These are phyloP conservation scores for Chelidonichthys spinosus DNA, from an alignment of 2,797 vertebrate genomes.

Conservation along the genomic window DNA sequence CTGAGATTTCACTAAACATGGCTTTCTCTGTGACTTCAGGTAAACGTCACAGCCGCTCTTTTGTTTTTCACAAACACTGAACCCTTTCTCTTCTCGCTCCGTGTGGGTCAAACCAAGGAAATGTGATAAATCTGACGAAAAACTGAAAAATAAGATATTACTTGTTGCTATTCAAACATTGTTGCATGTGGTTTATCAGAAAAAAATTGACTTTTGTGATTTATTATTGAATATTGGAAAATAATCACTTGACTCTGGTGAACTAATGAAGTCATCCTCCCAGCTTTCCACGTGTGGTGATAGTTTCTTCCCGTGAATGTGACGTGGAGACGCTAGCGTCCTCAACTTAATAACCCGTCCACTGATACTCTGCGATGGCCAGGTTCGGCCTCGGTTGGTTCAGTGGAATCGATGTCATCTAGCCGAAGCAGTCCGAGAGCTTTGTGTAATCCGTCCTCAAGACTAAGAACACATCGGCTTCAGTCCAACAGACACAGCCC, in stretches of 20 bases:
- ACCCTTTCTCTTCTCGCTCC: conserved; percentile 5
- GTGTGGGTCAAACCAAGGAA: too few species aligned
- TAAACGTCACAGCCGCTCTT: conserved; percentile 39
- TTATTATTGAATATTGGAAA: not conserved
- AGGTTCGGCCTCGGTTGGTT: conserved; percentile 17
- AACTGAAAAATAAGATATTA: too few species aligned
- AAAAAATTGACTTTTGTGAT: not conserved
- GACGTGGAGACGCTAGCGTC: conserved; percentile 18
- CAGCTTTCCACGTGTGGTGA: conserved; percentile 35
- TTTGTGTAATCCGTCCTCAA: conserved; percentile 68
- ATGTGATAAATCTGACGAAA: too few species aligned
- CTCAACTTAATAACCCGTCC: conserved; percentile 25
- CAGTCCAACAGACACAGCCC: conserved; percentile 67
- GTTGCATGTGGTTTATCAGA: not conserved
- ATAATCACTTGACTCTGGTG: not conserved
- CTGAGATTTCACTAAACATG: conserved; percentile 49
- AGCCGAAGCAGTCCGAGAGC: conserved; percentile 56
- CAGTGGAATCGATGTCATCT: conserved; percentile 48
- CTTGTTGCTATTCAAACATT: too few species aligned
- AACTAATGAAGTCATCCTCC: conserved; percentile 55
- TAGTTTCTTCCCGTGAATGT: conserved; percentile 38
- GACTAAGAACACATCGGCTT: conserved; percentile 55
- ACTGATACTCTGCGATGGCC: not conserved
- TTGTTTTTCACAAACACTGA: conserved; percentile 50
- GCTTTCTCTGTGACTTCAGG: conserved; percentile 41